Conservation (phyloP, 1,140 invertebrate genomes). For the Orussus abietinus region DNA sequence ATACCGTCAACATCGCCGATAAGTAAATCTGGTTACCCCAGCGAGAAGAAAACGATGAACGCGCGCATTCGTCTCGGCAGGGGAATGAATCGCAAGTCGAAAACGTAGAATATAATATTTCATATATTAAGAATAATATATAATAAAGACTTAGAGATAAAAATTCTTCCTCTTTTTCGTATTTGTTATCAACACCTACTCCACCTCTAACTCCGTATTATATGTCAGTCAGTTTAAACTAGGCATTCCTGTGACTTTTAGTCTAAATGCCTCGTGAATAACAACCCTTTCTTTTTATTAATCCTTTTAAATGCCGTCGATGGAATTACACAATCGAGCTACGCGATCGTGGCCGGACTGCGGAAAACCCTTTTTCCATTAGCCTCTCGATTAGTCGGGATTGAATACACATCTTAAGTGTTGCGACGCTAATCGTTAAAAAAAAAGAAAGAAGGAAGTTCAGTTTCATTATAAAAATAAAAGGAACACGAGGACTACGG, state of each 20-base stretch:
- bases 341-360: no score
- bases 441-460: no score
- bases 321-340: constrained; percentile 33
- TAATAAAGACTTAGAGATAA: constrained; percentile 38
- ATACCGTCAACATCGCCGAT: no score
- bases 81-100: constrained; percentile 11
- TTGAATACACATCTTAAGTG: neutral
- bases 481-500: no score
- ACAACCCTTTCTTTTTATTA: constrained; percentile 24
- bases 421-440: neutral
- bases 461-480: constrained; percentile 9
- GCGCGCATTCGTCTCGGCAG: no score
- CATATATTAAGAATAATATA: constrained; percentile 44
- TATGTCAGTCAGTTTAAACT: constrained; percentile 31
- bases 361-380: no score
- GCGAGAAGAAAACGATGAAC: no score
- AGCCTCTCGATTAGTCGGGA: neutral
- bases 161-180: constrained; percentile 21
- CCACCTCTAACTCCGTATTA: constrained; percentile 13
- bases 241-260: no score
- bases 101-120: constrained; percentile 33
- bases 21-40: no score
- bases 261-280: constrained; percentile 32
- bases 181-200: constrained; percentile 14
- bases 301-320: constrained; percentile 35